Base-by-base conservation (phyloP, 2,888 invertebrate species). In the Lasioglossum vierecki region DNA sequence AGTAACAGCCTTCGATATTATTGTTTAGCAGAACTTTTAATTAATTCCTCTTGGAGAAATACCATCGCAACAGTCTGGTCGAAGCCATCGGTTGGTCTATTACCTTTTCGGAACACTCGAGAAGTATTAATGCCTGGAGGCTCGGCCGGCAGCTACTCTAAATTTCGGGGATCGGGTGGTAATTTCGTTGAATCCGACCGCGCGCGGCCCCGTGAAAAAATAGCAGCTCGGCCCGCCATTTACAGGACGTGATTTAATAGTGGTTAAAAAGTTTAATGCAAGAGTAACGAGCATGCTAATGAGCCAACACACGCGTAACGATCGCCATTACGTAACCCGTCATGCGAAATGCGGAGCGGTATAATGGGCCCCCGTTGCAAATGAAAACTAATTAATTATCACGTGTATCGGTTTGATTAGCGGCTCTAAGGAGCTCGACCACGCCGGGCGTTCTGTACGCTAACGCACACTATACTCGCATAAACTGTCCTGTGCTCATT, bases 381-480 rank as follows among this genome's bases (percentile, higher is more conserved):
- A 80, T 73, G 80, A 76, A 79, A 83, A 80, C 76, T 80, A 70
- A 87, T 87, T 85, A 85, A 87, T 87, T 87, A 85, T 75, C 60
- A 35, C 53, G 60, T 73, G 71, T 63, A 76, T 70, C 80, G 83
- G 70, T 76, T 85, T 70, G 83, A 87, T 87, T 83, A 82, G 79
- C 68, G 68, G 53, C 39, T 71, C 13, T 18, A 68, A 83, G 75
- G 68, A 77, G 63, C 22, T 57, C 13, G 41, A 8, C 35, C n/a
- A 44, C 30, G 66, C 41, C 49, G n/a, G 13, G 30, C 0, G 49
- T 22, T 57, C 30, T 46, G 2, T 41, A 70, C 2, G 26, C 41
- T n/a, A 13, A 2, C 22, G 26, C 30, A 22, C 22, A 18, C 63
- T 15, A 63, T 63, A 63, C 30, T 6, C 63, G 15, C 63, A n/a